Evolutionary conservation across 2,113 vertebrate species (phyloP).

Genomic region (Cephalopterus ornatus): DNA sequence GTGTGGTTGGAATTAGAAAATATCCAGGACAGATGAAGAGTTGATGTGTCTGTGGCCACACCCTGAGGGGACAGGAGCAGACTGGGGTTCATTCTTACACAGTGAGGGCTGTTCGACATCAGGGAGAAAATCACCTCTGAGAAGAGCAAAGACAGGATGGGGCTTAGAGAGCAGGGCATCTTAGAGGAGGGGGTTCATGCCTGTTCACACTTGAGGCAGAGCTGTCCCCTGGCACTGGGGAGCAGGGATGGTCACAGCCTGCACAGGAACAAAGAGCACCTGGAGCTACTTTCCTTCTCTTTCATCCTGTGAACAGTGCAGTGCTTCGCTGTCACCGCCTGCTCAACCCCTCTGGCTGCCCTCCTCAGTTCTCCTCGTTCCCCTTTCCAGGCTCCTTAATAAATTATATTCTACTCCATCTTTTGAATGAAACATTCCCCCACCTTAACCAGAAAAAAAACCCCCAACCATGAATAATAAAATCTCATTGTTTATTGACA

Average conservation of each 20-base stretch:
- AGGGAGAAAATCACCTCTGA: neutral
- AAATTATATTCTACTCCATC: neutral
- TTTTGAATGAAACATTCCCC: neutral
- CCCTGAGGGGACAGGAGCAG: neutral
- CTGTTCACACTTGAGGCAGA: neutral
- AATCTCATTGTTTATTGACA: neutral
- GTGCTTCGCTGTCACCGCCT: neutral
- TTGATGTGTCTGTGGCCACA: neutral
- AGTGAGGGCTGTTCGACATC: neutral
- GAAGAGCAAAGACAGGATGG: neutral
- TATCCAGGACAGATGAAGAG: neutral
- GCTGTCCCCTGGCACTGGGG: neutral
- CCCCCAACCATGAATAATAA: neutral
- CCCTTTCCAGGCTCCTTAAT: neutral
- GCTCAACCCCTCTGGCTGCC: neutral
- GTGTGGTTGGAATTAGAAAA: neutral
- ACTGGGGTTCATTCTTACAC: neutral
- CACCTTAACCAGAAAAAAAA: neutral
- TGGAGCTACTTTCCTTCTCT: neutral
- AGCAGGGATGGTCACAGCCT: accelerated
- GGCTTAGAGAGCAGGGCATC: neutral
- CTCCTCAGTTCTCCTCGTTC: neutral
- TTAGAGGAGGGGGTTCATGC: neutral
- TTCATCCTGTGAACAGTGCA: neutral
- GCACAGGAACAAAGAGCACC: neutral